A percentile compares a stretch with the other conserved stretches of the same genome.
phyloP scores from a whole-genome alignment of 2,888 invertebrate species.

The Endotricha flammealis region DNA sequence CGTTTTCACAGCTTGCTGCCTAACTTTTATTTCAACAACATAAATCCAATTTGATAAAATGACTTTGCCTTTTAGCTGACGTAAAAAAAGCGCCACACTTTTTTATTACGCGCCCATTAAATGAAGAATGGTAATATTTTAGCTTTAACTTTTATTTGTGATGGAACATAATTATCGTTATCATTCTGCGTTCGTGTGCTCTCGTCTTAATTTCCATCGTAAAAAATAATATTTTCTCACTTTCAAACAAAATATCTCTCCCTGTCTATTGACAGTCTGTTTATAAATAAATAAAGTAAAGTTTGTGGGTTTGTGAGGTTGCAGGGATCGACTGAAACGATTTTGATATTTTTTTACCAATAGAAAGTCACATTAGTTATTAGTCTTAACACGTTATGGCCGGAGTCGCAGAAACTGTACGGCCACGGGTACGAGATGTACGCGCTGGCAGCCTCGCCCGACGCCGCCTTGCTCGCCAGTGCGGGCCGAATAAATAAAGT shows the following conservation, averaged over 20 bases:
- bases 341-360: too few relatives aligned
- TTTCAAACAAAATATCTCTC: too few relatives aligned
- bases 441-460: slow-evolving; percentile 84
- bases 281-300: too few relatives aligned
- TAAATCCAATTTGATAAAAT: slow-evolving; percentile 17
- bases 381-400: slow-evolving; percentile 99
- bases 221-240: too few relatives aligned
- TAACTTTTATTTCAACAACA: slow-evolving; percentile 13
- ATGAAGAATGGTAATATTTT: slow-evolving; percentile 5
- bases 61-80: slow-evolving; percentile 12
- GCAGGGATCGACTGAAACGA: too few relatives aligned
- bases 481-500: too few relatives aligned
- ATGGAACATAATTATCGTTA: background rate
- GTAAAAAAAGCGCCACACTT: slow-evolving; percentile 1
- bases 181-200: too few relatives aligned
- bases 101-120: slow-evolving; percentile 4
- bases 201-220: too few relatives aligned
- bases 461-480: slow-evolving; percentile 88
- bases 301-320: too few relatives aligned
- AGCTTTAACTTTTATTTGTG: slow-evolving; percentile 1
- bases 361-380: too few relatives aligned
- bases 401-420: slow-evolving; percentile 96
- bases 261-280: too few relatives aligned
- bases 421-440: slow-evolving; percentile 98
- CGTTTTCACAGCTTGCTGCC: slow-evolving; percentile 11